Conservation (phyloP, 1,140 invertebrate species). For the Drosophila asahinai region DNA sequence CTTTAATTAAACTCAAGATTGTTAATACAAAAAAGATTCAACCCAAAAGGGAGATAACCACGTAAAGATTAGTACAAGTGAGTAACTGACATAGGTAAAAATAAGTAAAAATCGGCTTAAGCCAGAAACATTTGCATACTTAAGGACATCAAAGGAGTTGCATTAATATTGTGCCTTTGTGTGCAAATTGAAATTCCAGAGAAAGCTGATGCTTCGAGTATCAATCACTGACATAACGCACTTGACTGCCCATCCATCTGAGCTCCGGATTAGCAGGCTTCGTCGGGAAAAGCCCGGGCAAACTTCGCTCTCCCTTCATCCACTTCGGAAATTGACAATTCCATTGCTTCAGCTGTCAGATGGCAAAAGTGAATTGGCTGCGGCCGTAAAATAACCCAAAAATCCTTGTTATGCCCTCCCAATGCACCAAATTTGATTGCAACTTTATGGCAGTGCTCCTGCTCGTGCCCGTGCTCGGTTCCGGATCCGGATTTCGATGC, state of each 20-base stretch:
- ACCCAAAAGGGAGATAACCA: not conserved
- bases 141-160: no score
- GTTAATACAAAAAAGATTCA: no score
- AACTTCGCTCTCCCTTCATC: not conserved
- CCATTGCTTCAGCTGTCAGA: constrained; percentile 17
- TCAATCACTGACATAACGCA: constrained; percentile 7
- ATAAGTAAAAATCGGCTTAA: no score
- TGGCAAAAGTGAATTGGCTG: constrained; percentile 31
- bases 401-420: constrained; percentile 13
- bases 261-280: constrained; percentile 12
- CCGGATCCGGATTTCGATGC: not conserved
- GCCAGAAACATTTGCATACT: no score
- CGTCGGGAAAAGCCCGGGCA: not conserved
- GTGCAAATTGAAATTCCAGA: not conserved
- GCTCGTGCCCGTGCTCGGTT: not conserved
- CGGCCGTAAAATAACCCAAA: constrained; percentile 30
- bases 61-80: no score
- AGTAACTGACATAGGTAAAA: no score
- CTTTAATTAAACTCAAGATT: not conserved
- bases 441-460: constrained; percentile 20
- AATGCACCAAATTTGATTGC: constrained; percentile 20
- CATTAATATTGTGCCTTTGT: not conserved
- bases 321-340: constrained; percentile 30
- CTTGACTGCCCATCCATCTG: constrained; percentile 2
- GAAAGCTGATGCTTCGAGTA: not conserved